Percentiles rank a stretch among this genome's conserved stretches.
Conservation (phyloP, 2,888 invertebrate genomes). For the Apotomis betuletana region DNA sequence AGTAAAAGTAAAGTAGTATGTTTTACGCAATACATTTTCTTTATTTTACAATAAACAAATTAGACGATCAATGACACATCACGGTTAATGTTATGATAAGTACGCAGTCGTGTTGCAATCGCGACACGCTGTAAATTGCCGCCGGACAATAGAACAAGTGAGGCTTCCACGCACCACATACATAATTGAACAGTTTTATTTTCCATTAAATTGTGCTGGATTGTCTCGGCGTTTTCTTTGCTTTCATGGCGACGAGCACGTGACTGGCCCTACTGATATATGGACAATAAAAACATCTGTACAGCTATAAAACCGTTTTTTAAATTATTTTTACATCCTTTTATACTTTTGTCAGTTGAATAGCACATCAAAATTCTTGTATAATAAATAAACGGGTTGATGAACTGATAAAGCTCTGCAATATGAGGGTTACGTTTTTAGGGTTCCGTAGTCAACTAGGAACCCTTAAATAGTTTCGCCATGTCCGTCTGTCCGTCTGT, state of each 20-base stretch:
- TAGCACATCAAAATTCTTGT: not conserved
- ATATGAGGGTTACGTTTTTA: no score
- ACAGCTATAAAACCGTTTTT: not conserved
- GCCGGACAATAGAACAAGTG: conserved; percentile 51
- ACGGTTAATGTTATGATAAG: conserved; percentile 43
- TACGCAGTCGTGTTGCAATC: conserved; percentile 41
- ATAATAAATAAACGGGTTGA: no score
- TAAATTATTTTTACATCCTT: not conserved
- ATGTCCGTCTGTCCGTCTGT: no score
- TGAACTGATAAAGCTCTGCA: no score
- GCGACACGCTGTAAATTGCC: conserved; percentile 48
- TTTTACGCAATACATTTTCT: not conserved
- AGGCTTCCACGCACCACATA: conserved; percentile 53
- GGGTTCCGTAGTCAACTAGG: no score
- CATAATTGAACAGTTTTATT: conserved; percentile 70
- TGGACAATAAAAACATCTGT: conserved; percentile 21
- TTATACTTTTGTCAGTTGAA: not conserved
- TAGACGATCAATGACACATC: conserved; percentile 43
- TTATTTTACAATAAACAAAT: conserved; percentile 26
- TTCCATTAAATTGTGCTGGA: conserved; percentile 54
- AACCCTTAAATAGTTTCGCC: no score
- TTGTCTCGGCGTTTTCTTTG: conserved; percentile 51
- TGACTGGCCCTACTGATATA: conserved; percentile 43
- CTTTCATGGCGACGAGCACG: conserved; percentile 44
- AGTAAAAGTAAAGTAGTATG: not conserved